These are phyloP conservation scores for Eristalis arbustorum DNA, from an alignment of 2,888 invertebrate genomes.

Conservation along the genomic window DNA sequence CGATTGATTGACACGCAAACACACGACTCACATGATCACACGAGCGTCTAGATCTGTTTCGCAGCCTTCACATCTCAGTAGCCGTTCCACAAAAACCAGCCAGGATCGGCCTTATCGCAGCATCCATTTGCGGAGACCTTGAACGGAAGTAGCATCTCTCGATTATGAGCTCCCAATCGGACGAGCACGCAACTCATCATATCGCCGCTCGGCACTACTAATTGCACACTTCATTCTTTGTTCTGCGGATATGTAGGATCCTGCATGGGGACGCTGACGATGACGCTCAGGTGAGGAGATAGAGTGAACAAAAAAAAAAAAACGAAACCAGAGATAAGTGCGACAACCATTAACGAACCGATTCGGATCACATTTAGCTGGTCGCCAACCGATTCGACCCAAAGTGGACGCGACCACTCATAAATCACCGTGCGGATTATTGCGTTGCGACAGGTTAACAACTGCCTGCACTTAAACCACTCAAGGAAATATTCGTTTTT, in stretches of 20 bases:
- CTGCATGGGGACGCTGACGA: background rate
- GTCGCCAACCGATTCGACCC: constrained; percentile 22
- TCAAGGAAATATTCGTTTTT: constrained; percentile 43
- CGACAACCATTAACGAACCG: constrained; percentile 48
- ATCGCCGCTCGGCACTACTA: background rate
- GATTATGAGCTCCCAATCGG: constrained; percentile 11
- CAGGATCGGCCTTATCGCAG: background rate
- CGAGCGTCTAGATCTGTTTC: background rate
- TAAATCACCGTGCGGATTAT: constrained; percentile 64
- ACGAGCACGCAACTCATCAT: constrained; percentile 6
- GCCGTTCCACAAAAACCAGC: background rate
- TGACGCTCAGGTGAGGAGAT: background rate
- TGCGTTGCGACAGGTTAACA: constrained; percentile 66
- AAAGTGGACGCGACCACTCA: constrained; percentile 54
- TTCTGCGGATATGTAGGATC: background rate
- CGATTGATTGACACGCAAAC: background rate
- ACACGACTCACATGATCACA: background rate
- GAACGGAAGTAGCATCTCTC: constrained; percentile 17
- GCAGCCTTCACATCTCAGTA: background rate
- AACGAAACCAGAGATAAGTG: constrained; percentile 15
- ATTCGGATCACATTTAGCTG: constrained; percentile 45
- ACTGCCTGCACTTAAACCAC: constrained; percentile 69
- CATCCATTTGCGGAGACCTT: constrained; percentile 7
- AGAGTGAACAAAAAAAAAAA: too few species aligned
- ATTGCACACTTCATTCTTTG: constrained; percentile 33